These are phyloP conservation scores for Leiothrix lutea DNA, from an alignment of 2,113 vertebrate genomes.

Conservation along the genomic window DNA sequence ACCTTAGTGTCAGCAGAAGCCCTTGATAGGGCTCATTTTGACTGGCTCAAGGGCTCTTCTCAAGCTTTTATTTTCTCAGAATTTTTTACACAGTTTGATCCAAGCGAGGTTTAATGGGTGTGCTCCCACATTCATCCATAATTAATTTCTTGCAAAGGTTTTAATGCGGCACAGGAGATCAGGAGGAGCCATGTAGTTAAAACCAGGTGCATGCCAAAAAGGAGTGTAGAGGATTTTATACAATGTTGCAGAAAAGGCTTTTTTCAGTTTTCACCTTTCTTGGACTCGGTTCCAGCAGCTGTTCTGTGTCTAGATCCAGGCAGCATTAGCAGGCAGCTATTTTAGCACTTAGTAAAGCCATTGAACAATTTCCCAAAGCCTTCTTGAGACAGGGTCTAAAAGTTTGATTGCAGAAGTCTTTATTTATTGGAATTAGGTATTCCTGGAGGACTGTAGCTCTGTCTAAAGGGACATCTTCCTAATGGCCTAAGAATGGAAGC, in stretches of 20 bases:
- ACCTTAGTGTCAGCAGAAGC: background rate
- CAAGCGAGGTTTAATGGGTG: background rate
- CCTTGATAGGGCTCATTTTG: background rate
- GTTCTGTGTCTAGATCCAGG: background rate
- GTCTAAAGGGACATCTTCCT: background rate
- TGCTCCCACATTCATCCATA: slow-evolving; percentile 5
- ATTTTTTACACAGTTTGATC: background rate
- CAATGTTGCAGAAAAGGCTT: background rate
- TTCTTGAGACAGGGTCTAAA: background rate
- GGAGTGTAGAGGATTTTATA: background rate
- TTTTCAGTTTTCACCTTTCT: background rate
- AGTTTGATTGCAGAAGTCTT: background rate
- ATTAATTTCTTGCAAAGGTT: slow-evolving; percentile 18
- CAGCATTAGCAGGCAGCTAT: background rate
- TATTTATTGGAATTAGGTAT: background rate
- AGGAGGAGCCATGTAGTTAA: background rate
- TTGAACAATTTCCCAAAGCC: background rate
- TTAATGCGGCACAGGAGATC: background rate
- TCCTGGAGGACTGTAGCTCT: background rate
- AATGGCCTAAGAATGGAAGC: background rate
- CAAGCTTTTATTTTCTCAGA: background rate
- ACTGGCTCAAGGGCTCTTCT: background rate
- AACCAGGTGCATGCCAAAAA: background rate
- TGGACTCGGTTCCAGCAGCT: background rate
- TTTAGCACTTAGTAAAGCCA: background rate